A percentile compares a stretch with the other conserved stretches of the same genome.
Evolutionary conservation across 1,140 invertebrate genomes (phyloP).

Genomic region (Drosophila erecta): DNA sequence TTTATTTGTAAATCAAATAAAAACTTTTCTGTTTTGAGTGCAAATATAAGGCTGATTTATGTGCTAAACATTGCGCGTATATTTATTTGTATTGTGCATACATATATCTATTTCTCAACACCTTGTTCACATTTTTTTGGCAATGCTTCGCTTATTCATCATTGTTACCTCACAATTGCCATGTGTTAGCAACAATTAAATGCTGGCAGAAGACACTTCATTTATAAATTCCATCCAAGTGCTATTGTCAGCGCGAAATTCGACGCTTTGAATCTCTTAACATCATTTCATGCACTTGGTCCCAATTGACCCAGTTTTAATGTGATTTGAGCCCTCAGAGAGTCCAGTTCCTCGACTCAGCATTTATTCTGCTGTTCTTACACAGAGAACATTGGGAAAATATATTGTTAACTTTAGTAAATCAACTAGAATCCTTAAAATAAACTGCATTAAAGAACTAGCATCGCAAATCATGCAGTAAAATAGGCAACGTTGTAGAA

Average conservation of each 20-base stretch:
- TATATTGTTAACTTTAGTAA: too few species aligned
- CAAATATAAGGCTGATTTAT: too few species aligned
- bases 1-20: too few species aligned
- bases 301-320: constrained; percentile 72
- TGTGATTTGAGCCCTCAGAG: constrained; percentile 50
- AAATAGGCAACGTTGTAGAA: too few species aligned
- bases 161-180: constrained; percentile 29
- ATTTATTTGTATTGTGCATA: too few species aligned
- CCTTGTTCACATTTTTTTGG: neutral
- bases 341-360: neutral
- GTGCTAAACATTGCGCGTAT: too few species aligned
- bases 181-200: constrained; percentile 39
- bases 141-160: constrained; percentile 11
- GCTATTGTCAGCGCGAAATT: neutral
- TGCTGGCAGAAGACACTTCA: constrained; percentile 2
- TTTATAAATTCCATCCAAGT: constrained; percentile 17
- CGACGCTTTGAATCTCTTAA: constrained; percentile 16
- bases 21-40: too few species aligned
- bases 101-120: too few species aligned
- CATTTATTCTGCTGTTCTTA: neutral
- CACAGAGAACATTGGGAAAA: neutral
- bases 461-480: too few species aligned
- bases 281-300: constrained; percentile 33
- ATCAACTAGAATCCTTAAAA: neutral
- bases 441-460: too few species aligned